phyloP scores from a whole-genome alignment of 2,888 invertebrate genomes.

The Hydropsyche betteni region DNA sequence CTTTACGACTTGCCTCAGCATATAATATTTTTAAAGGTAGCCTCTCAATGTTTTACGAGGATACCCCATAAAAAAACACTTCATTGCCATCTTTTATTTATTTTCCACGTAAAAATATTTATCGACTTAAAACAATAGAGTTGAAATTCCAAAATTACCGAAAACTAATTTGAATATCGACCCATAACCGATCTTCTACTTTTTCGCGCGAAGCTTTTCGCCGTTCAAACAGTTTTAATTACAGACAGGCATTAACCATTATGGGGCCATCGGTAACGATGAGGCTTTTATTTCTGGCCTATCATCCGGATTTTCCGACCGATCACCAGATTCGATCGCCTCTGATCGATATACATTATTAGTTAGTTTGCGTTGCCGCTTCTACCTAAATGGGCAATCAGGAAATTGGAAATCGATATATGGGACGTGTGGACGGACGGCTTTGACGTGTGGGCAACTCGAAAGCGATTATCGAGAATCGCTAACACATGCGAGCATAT shows the following conservation, averaged over 20 bases:
- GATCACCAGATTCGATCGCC: constrained; percentile 13
- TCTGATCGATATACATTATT: constrained; percentile 8
- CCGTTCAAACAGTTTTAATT: too few species aligned
- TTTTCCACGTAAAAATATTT: too few species aligned
- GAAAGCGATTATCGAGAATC: constrained; percentile 9
- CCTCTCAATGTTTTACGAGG: background rate
- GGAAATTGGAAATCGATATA: constrained; percentile 33
- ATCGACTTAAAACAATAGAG: too few species aligned
- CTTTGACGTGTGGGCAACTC: constrained; percentile 29
- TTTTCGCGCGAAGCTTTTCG: too few species aligned
- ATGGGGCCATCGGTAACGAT: background rate
- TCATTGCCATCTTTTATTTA: too few species aligned
- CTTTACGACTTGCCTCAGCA: background rate
- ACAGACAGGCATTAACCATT: too few species aligned
- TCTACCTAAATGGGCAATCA: constrained; percentile 30
- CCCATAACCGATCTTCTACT: too few species aligned
- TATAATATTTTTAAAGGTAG: constrained; percentile 3
- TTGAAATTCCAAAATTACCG: too few species aligned
- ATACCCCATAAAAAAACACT: too few species aligned
- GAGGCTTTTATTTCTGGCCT: background rate
- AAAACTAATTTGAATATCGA: too few species aligned
- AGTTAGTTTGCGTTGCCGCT: constrained; percentile 3
- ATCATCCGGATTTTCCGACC: background rate
- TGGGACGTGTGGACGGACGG: constrained; percentile 22
- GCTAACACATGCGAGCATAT: background rate